Conservation (phyloP, 1,140 invertebrate species). For the Zophobas atratus region DNA sequence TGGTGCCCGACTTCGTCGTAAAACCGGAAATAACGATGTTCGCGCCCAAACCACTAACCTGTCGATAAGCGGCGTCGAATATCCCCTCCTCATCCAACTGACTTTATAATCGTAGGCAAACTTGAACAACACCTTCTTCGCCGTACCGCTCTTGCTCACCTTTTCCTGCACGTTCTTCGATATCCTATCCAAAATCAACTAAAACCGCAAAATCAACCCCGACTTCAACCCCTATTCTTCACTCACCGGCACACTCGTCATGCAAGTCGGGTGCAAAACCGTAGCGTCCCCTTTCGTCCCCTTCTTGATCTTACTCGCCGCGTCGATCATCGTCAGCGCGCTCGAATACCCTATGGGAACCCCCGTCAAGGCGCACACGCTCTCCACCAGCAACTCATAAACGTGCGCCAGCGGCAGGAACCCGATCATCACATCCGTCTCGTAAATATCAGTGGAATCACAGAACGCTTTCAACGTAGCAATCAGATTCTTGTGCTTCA, state of each 20-base stretch:
- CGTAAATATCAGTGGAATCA: constrained; percentile 80
- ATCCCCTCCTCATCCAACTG: constrained; percentile 87
- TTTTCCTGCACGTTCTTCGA: constrained; percentile 96
- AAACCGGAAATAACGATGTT: background rate
- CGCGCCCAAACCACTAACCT: constrained; percentile 64
- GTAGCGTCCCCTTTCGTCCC: constrained; percentile 93
- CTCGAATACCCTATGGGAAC: constrained; percentile 98
- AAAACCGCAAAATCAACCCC: constrained; percentile 61
- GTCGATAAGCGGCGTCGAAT: constrained; percentile 87
- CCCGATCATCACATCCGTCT: constrained; percentile 91
- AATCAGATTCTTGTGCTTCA: constrained; percentile 94
- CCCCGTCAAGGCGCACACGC: constrained; percentile 83
- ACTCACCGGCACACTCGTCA: constrained; percentile 94
- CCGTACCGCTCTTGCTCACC: constrained; percentile 82
- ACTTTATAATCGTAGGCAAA: constrained; percentile 95
- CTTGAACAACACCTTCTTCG: constrained; percentile 87
- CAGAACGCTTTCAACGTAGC: constrained; percentile 90
- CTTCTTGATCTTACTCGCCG: constrained; percentile 95
- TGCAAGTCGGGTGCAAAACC: constrained; percentile 91
- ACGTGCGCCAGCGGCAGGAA: constrained; percentile 98
- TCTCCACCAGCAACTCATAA: constrained; percentile 91
- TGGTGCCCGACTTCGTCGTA: no score
- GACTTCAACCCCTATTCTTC: background rate
- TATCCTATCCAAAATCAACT: constrained; percentile 95
- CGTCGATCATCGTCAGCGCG: constrained; percentile 94